Percentiles rank a stretch among this genome's conserved stretches.
phyloP scores from a whole-genome alignment of 1,140 invertebrate genomes.

The Akabosia matsudoensis region DNA sequence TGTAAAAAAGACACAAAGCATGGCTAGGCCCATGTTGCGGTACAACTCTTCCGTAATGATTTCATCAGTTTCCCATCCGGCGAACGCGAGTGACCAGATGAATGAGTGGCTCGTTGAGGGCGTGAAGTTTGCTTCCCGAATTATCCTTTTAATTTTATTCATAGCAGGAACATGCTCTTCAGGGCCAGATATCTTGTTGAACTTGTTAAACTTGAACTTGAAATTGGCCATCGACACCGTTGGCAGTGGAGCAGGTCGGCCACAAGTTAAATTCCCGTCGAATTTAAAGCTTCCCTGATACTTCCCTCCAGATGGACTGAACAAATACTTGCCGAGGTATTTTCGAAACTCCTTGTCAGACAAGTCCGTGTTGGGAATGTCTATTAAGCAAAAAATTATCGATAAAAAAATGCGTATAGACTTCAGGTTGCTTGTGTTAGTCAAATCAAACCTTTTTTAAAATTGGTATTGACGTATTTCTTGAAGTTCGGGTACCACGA shows the following conservation, averaged over 20 bases:
- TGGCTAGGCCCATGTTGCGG: constrained; percentile 72
- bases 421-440: too few species aligned
- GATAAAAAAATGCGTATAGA: not conserved
- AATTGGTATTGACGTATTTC: constrained; percentile 39
- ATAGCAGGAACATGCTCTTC: constrained; percentile 70
- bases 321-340: constrained; percentile 68
- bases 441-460: constrained; percentile 21
- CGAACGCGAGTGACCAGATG: constrained; percentile 68
- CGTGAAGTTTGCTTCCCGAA: constrained; percentile 58
- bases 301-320: constrained; percentile 63
- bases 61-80: constrained; percentile 73
- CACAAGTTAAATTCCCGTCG: constrained; percentile 60
- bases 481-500: constrained; percentile 57
- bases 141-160: constrained; percentile 61
- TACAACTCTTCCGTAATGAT: constrained; percentile 71
- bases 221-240: too few species aligned
- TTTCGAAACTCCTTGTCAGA: constrained; percentile 57
- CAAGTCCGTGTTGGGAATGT: constrained; percentile 55
- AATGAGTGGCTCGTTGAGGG: constrained; percentile 59
- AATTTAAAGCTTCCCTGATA: constrained; percentile 69
- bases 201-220: constrained; percentile 62
- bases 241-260: constrained; percentile 58
- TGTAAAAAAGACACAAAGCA: constrained; percentile 75
- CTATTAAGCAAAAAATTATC: constrained; percentile 43
- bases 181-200: constrained; percentile 60